Percentiles rank a stretch among this genome's conserved stretches.
phyloP scores from a whole-genome alignment of 1,140 invertebrate genomes.

The Trachymyrmex septentrionalis region DNA sequence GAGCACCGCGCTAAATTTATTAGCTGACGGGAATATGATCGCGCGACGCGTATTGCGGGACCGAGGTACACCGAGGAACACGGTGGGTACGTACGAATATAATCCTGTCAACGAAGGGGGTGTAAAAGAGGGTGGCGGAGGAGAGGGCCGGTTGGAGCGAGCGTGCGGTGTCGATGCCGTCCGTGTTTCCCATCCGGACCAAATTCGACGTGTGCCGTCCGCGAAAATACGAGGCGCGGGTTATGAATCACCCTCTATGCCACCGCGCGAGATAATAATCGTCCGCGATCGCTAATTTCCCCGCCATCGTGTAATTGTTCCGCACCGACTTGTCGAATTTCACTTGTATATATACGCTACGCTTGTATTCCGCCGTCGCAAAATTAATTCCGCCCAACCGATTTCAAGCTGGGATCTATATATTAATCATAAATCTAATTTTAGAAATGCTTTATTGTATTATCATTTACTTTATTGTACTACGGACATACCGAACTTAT shows the following conservation, averaged over 20 bases:
- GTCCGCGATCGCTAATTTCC: constrained; percentile 82
- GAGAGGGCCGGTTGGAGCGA: constrained; percentile 17
- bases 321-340: constrained; percentile 65
- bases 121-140: constrained; percentile 1
- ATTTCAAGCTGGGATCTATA: not conserved
- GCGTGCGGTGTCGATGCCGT: constrained; percentile 72
- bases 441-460: not conserved
- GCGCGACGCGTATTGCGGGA: constrained; percentile 78
- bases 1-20: constrained; percentile 81
- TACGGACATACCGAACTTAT: not conserved
- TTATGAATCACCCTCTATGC: constrained; percentile 83
- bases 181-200: constrained; percentile 84
- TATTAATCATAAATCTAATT: not conserved
- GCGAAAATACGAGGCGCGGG: constrained; percentile 82
- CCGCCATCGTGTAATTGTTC: constrained; percentile 72
- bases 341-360: not conserved
- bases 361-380: constrained; percentile 36
- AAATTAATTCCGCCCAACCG: constrained; percentile 34
- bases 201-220: constrained; percentile 79
- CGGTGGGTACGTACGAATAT: constrained; percentile 83
- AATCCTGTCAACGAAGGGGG: constrained; percentile 82
- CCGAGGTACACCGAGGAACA: constrained; percentile 80
- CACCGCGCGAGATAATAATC: constrained; percentile 81
- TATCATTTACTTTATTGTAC: not conserved
- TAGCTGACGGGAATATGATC: constrained; percentile 83